These are phyloP conservation scores for Struthio camelus DNA, from an alignment of 2,113 vertebrate genomes.

Conservation along the genomic window DNA sequence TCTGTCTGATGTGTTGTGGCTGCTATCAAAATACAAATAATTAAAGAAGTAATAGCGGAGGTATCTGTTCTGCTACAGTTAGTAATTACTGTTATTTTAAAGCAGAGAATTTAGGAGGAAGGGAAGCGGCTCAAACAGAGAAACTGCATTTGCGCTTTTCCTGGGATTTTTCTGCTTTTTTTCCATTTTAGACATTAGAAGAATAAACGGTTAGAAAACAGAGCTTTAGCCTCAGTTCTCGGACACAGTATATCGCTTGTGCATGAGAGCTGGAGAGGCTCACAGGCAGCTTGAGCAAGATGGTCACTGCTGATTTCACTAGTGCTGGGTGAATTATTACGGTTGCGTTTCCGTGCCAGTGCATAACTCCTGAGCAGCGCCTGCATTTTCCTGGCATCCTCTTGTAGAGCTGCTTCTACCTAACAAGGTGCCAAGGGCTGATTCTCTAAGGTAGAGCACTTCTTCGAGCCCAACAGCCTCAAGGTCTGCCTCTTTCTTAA, in stretches of 20 bases:
- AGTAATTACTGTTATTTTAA: background rate
- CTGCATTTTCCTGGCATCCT: background rate
- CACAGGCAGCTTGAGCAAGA: background rate
- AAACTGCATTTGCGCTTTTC: background rate
- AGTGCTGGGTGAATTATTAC: background rate
- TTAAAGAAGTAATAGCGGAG: background rate
- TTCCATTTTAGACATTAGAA: background rate
- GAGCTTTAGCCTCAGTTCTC: background rate
- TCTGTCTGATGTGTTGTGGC: background rate
- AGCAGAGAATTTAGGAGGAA: background rate
- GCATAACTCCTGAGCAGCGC: background rate
- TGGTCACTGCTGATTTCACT: background rate
- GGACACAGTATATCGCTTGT: background rate
- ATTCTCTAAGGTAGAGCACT: background rate
- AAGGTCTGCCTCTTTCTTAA: fast-evolving
- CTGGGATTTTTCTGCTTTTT: background rate
- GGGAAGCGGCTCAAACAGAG: background rate
- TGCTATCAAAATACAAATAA: background rate
- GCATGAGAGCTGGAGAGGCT: background rate
- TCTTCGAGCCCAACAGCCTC: background rate
- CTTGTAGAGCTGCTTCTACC: background rate
- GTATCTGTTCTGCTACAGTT: background rate
- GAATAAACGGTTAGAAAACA: background rate
- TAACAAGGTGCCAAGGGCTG: background rate
- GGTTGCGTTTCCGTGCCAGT: background rate